Base-by-base conservation (phyloP, 2,113 vertebrate species). In the Rhinopomastus cyanomelas region DNA sequence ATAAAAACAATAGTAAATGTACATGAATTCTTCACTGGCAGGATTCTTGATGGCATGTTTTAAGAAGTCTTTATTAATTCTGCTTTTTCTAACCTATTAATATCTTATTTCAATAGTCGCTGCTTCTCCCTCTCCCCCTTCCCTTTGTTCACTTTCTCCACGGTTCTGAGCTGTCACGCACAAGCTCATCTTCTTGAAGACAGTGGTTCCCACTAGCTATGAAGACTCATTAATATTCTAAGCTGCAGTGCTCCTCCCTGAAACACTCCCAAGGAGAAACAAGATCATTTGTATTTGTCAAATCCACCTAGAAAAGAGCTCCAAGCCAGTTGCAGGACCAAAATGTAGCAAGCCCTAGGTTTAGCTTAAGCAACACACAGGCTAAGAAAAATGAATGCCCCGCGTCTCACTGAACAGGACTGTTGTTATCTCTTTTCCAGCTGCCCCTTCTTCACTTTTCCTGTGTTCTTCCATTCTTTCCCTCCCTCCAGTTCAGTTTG, bases 1-100 rank as follows among this genome's bases (percentile, higher is more conserved):
- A 71, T 91, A 92, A 91, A 95, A 92, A 85, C 92, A 95, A 81
- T 87, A 90, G 90, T 91, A 95, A 94, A 94, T 83, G 92, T 81
- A 90, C 55, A 79, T 73, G 71, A 95, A 89, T 93, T 92, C 71
- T 66, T 67, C 20, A 49, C 87, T 95, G 89, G 72, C 86, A 93
- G 27, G 51, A 78, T 8, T 88, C 93, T 91, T 94, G 90, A 95
- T 79, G 55, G 81, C 81, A 72, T 86, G 77, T 93, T 94, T 88
- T 76, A 84, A 66, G 72, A 85, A 91, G 89, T 92, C 92, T 82
- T 94, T 81, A 91, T 93, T 88, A 91, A 92, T 94, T 90, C 92
- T 94, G 48, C 52, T 86, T 90, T 76, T 88, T 69, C 83, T 80
- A 88, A 44, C 85, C 95, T 96, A 95, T 95, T 91, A 95, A 95